Conservation (phyloP, 2,797 vertebrate species). For the Odontamblyopus rebecca region DNA sequence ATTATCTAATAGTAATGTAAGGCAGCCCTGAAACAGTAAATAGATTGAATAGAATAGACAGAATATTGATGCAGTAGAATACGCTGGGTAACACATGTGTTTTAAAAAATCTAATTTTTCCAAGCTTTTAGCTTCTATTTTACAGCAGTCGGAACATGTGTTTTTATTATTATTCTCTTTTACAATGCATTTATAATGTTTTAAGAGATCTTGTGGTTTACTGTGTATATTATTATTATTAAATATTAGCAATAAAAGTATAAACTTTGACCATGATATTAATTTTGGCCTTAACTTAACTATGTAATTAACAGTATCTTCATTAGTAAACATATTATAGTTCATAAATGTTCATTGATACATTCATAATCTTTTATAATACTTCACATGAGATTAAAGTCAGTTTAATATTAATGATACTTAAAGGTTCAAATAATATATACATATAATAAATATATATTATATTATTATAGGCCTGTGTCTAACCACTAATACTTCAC, state of each 20-base stretch:
- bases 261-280: too few species aligned
- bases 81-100: too few species aligned
- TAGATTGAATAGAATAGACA: too few species aligned
- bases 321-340: too few species aligned
- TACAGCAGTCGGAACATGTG: not conserved
- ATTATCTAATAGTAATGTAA: too few species aligned
- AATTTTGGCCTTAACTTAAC: too few species aligned
- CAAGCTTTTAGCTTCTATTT: too few species aligned
- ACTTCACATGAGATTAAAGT: constrained; percentile 13
- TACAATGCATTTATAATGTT: not conserved
- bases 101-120: too few species aligned
- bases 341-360: not conserved
- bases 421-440: not conserved
- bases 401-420: not conserved
- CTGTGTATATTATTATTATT: not conserved
- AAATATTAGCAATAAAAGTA: not conserved
- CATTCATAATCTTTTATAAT: not conserved
- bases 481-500: not conserved
- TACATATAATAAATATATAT: not conserved
- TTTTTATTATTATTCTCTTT: not conserved
- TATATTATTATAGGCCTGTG: not conserved
- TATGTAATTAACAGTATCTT: too few species aligned
- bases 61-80: too few species aligned
- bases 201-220: not conserved
- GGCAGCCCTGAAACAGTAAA: too few species aligned